Evolutionary conservation across 2,113 vertebrate genomes (phyloP), one percentile per base, ranked within the genome.

Genomic region (Burhinus bistriatus): DNA sequence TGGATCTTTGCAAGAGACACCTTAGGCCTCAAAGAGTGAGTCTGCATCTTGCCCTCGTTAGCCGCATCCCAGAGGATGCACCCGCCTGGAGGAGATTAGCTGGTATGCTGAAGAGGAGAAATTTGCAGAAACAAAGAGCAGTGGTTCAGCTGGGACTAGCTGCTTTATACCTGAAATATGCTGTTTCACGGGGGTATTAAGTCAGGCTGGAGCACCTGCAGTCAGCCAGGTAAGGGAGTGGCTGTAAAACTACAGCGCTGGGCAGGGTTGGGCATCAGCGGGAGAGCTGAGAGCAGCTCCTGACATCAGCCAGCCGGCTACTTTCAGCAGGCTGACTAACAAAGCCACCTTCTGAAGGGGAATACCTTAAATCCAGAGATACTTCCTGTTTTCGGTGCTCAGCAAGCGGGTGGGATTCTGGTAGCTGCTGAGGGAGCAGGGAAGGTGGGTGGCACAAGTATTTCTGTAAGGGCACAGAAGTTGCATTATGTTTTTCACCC

Each of bases 291-390:
- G 79, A 79, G 89, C 85, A 40, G 72, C n/a, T 90, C 66, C 83
- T 89, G 86, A 84, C 89, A 79, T 90, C 79, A 95, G 59, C 59
- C 89, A 22, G 87, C 14, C 9, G 2, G 30, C 51, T 11, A 1
- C 68, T 88, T 91, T 84, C 83, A 76, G 79, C 85, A 23, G 64
- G 54, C 83, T 96, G 88, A 93, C 79, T 92, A 92, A 92, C 69
- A 30, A n/a, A 27, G 42, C 12, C 72, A 34, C 30, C 54, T 86
- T 83, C 45, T 27, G 44, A 15, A 87, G 69, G 83, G 71, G 29
- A 83, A 72, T 77, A 8, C 59, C 45, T 92, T 26, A 54, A 77
- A 78, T 62, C 58, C 18, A 4, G 49, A 32, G 64, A 16, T 51
- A 17, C 32, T 88, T 86, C 82, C 79, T 83, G 75, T 85, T 70